Conservation (phyloP, 2,888 invertebrate species). For the Campoplex nolae region DNA sequence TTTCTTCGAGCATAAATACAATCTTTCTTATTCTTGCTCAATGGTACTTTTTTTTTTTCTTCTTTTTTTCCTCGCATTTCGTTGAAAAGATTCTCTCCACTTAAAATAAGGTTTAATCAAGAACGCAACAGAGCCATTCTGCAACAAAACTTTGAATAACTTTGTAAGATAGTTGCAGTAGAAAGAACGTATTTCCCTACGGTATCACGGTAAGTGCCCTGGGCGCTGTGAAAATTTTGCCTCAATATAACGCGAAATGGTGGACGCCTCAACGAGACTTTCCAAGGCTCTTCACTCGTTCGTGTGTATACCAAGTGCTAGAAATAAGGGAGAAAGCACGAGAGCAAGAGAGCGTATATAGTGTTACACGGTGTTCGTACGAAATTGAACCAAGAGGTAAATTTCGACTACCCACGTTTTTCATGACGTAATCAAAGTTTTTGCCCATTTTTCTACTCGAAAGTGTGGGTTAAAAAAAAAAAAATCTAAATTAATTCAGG, state of each 20-base stretch:
- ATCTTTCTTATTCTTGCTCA: neutral
- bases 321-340: conserved; percentile 41
- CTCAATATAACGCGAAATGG: conserved; percentile 51
- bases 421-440: neutral
- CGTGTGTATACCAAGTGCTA: conserved; percentile 42
- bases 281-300: conserved; percentile 25
- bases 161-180: conserved; percentile 20
- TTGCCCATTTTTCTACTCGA: neutral
- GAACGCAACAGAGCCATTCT: conserved; percentile 49
- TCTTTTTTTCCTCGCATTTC: conserved; percentile 9
- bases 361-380: conserved; percentile 53
- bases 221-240: conserved; percentile 53
- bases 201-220: conserved; percentile 18
- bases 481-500: neutral
- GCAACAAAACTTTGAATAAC: conserved; percentile 40
- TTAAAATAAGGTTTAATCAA: conserved; percentile 45
- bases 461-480: neutral
- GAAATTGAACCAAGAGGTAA: conserved; percentile 16
- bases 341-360: conserved; percentile 60
- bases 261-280: conserved; percentile 52
- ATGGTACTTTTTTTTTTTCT: neutral
- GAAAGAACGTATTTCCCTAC: conserved; percentile 33
- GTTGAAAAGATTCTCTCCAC: neutral
- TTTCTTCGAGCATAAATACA: conserved; percentile 17
- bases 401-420: neutral